Conservation (phyloP, 2,797 vertebrate genomes). For the Xenopus petersii region DNA sequence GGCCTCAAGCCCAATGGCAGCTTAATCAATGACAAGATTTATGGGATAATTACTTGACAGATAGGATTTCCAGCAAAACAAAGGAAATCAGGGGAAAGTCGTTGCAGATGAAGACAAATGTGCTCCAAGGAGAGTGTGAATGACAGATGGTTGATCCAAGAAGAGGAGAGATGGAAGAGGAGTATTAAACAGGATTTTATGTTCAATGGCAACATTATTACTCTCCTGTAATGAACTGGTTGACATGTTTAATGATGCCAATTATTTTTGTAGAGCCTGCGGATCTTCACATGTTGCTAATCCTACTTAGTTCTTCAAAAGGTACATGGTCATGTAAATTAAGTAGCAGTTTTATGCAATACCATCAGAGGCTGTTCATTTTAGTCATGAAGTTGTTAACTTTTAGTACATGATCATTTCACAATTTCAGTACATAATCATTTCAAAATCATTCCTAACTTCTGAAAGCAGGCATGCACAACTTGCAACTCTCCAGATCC, state of each 20-base stretch:
- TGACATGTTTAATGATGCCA: constrained; percentile 28
- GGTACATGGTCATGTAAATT: background rate
- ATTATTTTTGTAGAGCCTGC: constrained; percentile 25
- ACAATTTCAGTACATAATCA: no score
- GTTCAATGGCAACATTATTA: constrained; percentile 27
- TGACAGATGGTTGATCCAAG: constrained; percentile 42
- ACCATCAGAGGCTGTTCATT: background rate
- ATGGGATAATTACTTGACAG: constrained; percentile 48
- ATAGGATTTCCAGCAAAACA: constrained; percentile 43
- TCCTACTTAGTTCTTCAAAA: constrained; percentile 19
- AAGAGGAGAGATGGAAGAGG: constrained; percentile 11
- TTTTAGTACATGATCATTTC: no score
- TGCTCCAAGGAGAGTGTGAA: constrained; percentile 27
- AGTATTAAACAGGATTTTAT: constrained; percentile 33
- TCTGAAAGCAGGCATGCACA: no score
- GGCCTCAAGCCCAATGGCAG: constrained; percentile 31
- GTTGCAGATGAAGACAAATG: constrained; percentile 37
- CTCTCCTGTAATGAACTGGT: constrained; percentile 23
- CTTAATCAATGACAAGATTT: constrained; percentile 47
- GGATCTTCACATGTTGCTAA: constrained; percentile 17
- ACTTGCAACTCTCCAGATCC: no score
- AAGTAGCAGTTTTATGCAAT: background rate
- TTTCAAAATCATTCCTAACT: no score
- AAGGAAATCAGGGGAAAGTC: constrained; percentile 29
- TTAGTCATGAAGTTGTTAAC: background rate